Evolutionary conservation across 2,888 invertebrate genomes (phyloP).

Genomic region (Serrognathus titanus): DNA sequence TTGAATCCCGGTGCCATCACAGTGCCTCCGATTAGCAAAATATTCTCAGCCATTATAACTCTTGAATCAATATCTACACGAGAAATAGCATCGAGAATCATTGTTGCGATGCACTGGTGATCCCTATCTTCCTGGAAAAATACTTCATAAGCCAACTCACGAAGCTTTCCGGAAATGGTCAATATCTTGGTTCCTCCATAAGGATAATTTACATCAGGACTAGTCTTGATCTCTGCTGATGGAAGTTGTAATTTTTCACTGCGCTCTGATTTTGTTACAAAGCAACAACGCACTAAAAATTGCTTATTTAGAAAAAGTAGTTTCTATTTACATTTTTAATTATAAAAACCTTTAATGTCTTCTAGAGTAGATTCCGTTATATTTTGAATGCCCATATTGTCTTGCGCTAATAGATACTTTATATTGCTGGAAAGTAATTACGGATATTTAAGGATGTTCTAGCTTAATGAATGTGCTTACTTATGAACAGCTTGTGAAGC

Average conservation of each 20-base stretch:
- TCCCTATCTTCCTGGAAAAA: constrained; percentile 84
- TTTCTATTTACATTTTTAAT: not conserved
- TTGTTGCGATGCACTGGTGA: constrained; percentile 74
- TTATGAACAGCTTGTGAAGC: constrained; percentile 70
- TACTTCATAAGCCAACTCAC: constrained; percentile 81
- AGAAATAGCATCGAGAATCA: constrained; percentile 78
- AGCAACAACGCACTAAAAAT: constrained; percentile 73
- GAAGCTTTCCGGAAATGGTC: constrained; percentile 62
- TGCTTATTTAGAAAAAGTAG: constrained; percentile 1
- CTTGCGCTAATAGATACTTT: constrained; percentile 46
- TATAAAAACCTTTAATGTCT: constrained; percentile 64
- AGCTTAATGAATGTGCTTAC: constrained; percentile 49
- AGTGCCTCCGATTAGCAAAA: constrained; percentile 85
- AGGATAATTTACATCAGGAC: constrained; percentile 65
- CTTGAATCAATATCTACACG: constrained; percentile 84
- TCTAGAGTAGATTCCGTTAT: constrained; percentile 62
- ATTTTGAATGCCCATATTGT: constrained; percentile 49
- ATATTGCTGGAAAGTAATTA: constrained; percentile 36
- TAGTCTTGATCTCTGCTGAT: constrained; percentile 49
- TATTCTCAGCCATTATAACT: constrained; percentile 72
- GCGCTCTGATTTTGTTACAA: constrained; percentile 74
- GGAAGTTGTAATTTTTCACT: constrained; percentile 55
- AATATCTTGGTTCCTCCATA: constrained; percentile 63
- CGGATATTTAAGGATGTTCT: too few relatives aligned
- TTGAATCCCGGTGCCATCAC: constrained; percentile 79